Conservation (phyloP, 2,888 invertebrate species). For the Platycheirus albimanus region DNA sequence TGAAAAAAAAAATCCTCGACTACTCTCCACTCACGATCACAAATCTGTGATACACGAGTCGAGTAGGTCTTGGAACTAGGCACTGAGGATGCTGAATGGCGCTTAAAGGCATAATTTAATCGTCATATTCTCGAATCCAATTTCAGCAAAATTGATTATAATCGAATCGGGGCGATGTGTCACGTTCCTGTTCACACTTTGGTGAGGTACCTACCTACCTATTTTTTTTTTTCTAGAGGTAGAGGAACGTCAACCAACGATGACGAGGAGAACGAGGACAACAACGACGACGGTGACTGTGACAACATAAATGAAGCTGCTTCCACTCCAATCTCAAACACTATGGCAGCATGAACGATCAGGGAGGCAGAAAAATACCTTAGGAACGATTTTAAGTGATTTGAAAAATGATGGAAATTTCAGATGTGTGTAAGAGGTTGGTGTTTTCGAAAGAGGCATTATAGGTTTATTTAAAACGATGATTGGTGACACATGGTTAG, state of each 20-base stretch:
- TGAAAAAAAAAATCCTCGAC: constrained; percentile 4
- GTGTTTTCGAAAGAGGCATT: background rate
- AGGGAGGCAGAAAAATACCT: background rate
- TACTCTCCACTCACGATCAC: constrained; percentile 8
- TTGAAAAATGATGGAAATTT: constrained; percentile 1
- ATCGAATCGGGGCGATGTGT: constrained; percentile 69
- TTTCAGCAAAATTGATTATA: constrained; percentile 69
- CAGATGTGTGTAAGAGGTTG: background rate
- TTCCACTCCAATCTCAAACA: too few species aligned
- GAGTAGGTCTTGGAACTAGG: too few species aligned
- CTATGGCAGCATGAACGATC: background rate
- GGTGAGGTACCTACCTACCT: background rate
- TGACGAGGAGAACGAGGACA: background rate
- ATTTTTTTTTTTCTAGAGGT: constrained; percentile 11
- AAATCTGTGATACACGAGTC: background rate
- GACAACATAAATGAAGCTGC: background rate
- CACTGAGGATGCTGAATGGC: constrained; percentile 7
- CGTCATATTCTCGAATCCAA: constrained; percentile 68
- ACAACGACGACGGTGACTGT: background rate
- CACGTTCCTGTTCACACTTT: constrained; percentile 68
- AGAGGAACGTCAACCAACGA: constrained; percentile 1
- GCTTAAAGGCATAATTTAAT: constrained; percentile 65
- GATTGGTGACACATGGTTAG: background rate
- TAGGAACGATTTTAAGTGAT: constrained; percentile 3
- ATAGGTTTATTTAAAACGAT: background rate